phyloP scores from a whole-genome alignment of 2,888 invertebrate species.

The Pterostichus niger region DNA sequence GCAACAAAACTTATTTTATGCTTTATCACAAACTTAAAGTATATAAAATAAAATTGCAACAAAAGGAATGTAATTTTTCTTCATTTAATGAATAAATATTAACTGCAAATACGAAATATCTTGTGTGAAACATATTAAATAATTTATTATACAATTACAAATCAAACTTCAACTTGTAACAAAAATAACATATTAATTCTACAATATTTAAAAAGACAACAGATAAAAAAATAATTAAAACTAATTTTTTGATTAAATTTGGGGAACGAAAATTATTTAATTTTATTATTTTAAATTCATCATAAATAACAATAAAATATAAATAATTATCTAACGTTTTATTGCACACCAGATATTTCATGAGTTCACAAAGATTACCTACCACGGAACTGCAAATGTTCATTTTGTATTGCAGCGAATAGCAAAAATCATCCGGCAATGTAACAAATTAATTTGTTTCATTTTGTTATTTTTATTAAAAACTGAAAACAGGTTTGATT shows the following conservation, averaged over 20 bases:
- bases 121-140: constrained; percentile 40
- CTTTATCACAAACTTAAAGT: constrained; percentile 31
- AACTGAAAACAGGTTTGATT: neutral
- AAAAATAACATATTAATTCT: constrained; percentile 14
- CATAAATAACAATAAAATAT: constrained; percentile 40
- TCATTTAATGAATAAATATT: constrained; percentile 34
- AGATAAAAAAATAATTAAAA: constrained; percentile 9
- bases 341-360: constrained; percentile 49
- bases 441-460: neutral
- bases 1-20: constrained; percentile 51
- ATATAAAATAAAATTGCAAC: constrained; percentile 40
- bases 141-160: constrained; percentile 23
- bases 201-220: constrained; percentile 27
- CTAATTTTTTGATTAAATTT: constrained; percentile 29
- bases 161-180: constrained; percentile 8
- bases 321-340: constrained; percentile 25
- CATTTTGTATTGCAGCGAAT: constrained; percentile 6
- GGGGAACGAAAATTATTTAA: constrained; percentile 6
- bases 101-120: constrained; percentile 40
- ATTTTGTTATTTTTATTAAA: neutral
- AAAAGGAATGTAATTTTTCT: constrained; percentile 33
- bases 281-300: constrained; percentile 31
- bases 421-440: constrained; percentile 23
- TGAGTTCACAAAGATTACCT: constrained; percentile 18
- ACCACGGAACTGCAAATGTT: constrained; percentile 28